Base-by-base conservation (phyloP, 2,113 vertebrate genomes). In the Triplophysa siluroides region DNA sequence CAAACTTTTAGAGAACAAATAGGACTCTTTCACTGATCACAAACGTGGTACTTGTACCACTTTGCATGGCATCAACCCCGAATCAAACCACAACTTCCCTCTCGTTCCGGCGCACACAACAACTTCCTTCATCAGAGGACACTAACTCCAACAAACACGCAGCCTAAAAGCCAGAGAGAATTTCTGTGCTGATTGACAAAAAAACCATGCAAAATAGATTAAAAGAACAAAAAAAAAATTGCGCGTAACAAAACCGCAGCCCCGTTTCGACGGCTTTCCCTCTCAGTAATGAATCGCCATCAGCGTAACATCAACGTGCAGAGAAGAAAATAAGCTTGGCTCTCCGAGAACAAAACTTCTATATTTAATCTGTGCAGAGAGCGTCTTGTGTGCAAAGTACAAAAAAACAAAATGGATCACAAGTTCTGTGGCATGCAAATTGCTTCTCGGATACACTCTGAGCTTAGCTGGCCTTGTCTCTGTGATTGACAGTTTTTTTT, bases 221-320 rank as follows among this genome's bases (percentile, higher is more conserved):
- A 93, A 78, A 78, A 90, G 93, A 91, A 92, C 89, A 64, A 41
- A 26, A 45, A 76, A 92, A 76, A 92, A 92, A 92, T 90, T 81
- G 72, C 82, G 76, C 89, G 89, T 92, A 92, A 93, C 88, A 91
- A 29, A 92, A 90, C 90, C 90, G 86, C 85, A 90, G 88, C 88
- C 90, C 88, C 88, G 90, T 88, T 88, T 86, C 89, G 90, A 90
- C 88, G 83, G 90, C 92, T 92, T 78, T 69, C 86, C 90, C 91
- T 83, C 89, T 93, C 88, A 93, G 93, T 94, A 94, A 93, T 94
- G 90, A 92, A 93, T 92, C 88, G 89, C 88, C 89, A 92, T 90
- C 91, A 91, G 92, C 88, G 86, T 85, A 85, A 85, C 90, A 89
- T 91, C 91, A 93, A 91, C 91, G 92, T 83, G 70, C 77, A 81